These are phyloP conservation scores for Falco naumanni DNA, from an alignment of 2,797 vertebrate genomes.

Conservation along the genomic window DNA sequence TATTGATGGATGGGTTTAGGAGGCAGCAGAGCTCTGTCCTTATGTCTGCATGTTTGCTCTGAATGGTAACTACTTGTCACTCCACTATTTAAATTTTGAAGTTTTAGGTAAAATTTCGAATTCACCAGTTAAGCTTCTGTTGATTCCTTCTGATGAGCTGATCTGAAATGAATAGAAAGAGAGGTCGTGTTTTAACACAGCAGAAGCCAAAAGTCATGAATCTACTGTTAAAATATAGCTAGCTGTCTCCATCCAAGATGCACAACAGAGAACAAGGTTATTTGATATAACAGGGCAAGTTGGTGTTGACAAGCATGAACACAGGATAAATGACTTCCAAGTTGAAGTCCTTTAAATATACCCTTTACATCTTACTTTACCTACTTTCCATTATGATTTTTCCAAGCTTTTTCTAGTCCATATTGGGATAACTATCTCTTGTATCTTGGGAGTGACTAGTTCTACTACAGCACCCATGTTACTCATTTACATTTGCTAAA, in stretches of 20 bases:
- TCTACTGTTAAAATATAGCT: neutral
- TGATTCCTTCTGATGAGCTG: neutral
- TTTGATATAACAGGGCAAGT: neutral
- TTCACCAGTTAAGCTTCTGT: neutral
- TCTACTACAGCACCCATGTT: neutral
- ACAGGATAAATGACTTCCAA: neutral
- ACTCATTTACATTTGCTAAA: neutral
- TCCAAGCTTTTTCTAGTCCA: neutral
- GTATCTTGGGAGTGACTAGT: neutral
- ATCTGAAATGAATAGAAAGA: neutral
- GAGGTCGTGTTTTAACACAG: neutral
- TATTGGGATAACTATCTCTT: neutral
- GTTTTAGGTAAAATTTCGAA: neutral
- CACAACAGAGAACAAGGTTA: neutral
- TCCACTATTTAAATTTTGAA: neutral
- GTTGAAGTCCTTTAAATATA: neutral
- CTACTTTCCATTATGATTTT: neutral
- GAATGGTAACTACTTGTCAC: neutral
- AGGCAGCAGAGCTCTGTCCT: neutral
- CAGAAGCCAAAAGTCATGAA: neutral
- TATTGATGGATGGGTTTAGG: conserved; percentile 8
- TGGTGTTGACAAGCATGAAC: neutral
- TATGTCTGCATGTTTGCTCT: fast-evolving
- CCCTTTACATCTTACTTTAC: neutral
- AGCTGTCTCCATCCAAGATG: neutral